These are phyloP conservation scores for Remorina albescens DNA, from an alignment of 2,797 vertebrate genomes.

Conservation along the genomic window DNA sequence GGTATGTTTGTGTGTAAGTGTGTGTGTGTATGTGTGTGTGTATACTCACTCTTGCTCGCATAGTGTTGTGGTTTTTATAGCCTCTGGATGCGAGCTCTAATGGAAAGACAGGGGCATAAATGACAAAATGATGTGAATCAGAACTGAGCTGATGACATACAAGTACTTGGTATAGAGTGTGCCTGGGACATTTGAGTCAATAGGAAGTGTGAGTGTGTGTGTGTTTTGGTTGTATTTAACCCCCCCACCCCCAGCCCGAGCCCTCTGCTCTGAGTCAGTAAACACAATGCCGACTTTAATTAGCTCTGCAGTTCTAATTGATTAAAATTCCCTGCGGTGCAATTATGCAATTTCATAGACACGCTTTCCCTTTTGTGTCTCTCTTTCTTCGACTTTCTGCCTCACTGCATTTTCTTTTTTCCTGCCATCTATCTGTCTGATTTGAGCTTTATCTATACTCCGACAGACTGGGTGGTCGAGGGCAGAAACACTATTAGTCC, in stretches of 20 bases:
- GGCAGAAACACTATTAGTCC: not conserved
- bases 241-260: too few relatives aligned
- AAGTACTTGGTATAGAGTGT: constrained; percentile 6
- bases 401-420: constrained; percentile 42
- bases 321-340: constrained; percentile 76
- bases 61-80: constrained; percentile 9
- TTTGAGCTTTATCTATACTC: constrained; percentile 27
- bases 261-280: constrained; percentile 65
- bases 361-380: constrained; percentile 54
- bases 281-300: constrained; percentile 81
- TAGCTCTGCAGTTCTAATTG: constrained; percentile 76
- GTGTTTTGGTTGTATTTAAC: constrained; percentile 22
- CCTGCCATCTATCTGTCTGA: constrained; percentile 6
- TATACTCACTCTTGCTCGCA: not conserved
- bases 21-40: constrained; percentile 23
- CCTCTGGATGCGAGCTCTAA: not conserved
- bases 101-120: not conserved
- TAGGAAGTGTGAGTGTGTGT: constrained; percentile 34
- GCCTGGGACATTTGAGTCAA: constrained; percentile 31
- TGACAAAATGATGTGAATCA: constrained; percentile 30
- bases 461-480: constrained; percentile 2
- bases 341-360: constrained; percentile 78
- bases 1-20: constrained; percentile 19
- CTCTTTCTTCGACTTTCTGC: constrained; percentile 53
- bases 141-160: constrained; percentile 30